Conservation (phyloP, 2,797 vertebrate genomes). For the Parauchenoglanis punctatus region DNA sequence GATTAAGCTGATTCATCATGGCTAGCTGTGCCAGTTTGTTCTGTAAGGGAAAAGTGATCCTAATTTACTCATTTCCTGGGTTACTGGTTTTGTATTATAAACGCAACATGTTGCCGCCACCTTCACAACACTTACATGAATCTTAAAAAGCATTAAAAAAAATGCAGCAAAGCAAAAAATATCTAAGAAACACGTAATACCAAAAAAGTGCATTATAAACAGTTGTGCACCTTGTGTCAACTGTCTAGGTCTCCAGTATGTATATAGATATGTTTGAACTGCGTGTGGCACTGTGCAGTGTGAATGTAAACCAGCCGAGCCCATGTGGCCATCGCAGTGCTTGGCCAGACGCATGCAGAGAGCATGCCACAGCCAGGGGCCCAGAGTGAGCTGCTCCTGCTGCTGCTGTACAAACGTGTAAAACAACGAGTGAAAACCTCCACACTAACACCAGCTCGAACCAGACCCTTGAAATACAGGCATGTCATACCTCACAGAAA, state of each 20-base stretch:
- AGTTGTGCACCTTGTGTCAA: neutral
- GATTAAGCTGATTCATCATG: neutral
- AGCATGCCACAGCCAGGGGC: conserved; percentile 72
- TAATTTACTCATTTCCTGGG: neutral
- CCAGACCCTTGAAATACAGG: conserved; percentile 66
- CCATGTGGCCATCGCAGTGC: conserved; percentile 27
- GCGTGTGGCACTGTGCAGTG: conserved; percentile 34
- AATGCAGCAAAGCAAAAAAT: neutral
- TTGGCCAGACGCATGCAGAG: conserved; percentile 68
- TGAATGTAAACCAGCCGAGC: conserved; percentile 29
- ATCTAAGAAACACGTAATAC: neutral
- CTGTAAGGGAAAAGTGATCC: neutral
- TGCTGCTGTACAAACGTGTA: conserved; percentile 55
- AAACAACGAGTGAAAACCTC: conserved; percentile 64
- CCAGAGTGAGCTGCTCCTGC: conserved; percentile 71
- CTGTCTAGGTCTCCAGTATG: conserved; percentile 4
- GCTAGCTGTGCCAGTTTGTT: neutral
- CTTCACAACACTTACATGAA: neutral
- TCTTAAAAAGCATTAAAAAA: neutral
- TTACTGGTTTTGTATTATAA: neutral
- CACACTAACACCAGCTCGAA: conserved; percentile 62
- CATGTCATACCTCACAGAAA: conserved; percentile 19
- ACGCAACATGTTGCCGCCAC: neutral
- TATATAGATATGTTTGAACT: neutral
- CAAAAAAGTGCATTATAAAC: too few species aligned